Percentiles rank a stretch among this genome's conserved stretches.
Evolutionary conservation across 2,113 vertebrate species (phyloP).

Genomic region (Arenaria interpres): DNA sequence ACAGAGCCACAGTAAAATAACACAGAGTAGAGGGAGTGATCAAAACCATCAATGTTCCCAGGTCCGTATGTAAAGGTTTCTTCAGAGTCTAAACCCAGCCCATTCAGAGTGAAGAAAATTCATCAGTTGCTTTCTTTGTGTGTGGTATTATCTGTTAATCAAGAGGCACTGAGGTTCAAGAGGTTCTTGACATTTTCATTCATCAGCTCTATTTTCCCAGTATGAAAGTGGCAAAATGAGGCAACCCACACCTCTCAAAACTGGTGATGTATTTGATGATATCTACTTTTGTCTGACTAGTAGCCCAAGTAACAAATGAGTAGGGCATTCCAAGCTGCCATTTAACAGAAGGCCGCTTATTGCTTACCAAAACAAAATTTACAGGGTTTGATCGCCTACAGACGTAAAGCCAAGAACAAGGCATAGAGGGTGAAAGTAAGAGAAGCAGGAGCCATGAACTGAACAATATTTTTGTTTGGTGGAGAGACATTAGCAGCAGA

Average conservation of each 20-base stretch:
- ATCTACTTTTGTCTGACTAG: not conserved
- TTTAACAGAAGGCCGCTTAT: not conserved
- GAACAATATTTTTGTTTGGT: not conserved
- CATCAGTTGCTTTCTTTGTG: not conserved
- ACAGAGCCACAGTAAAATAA: not conserved
- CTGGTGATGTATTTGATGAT: not conserved
- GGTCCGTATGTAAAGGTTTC: rapidly evolving
- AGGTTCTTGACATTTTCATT: not conserved
- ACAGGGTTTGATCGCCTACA: not conserved
- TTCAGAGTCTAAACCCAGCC: not conserved
- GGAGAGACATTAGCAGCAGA: not conserved
- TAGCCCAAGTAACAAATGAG: not conserved
- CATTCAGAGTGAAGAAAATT: not conserved
- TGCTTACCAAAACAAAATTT: not conserved
- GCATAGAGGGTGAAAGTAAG: not conserved
- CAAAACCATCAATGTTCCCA: not conserved
- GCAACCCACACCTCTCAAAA: not conserved
- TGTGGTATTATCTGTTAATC: not conserved
- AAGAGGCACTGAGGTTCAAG: not conserved
- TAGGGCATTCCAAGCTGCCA: not conserved
- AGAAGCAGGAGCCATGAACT: not conserved
- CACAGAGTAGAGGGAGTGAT: not conserved
- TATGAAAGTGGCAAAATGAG: not conserved
- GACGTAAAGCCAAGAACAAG: not conserved
- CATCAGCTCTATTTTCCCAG: not conserved